Conservation (phyloP, 1,140 invertebrate genomes). For the Sarcophaga bullata region DNA sequence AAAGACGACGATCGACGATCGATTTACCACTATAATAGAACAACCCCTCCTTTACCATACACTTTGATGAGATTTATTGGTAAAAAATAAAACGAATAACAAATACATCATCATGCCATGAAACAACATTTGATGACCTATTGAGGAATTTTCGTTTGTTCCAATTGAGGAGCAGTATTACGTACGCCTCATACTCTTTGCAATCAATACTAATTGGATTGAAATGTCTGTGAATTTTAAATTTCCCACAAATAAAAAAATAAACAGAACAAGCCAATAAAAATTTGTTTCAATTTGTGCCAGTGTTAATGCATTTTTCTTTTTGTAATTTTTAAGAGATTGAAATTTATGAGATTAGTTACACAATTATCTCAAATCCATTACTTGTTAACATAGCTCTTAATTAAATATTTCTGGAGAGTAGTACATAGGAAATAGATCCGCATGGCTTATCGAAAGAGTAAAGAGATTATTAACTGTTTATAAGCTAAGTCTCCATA, state of each 20-base stretch:
- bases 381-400: no score
- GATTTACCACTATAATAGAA: neutral
- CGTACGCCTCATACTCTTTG: neutral
- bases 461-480: no score
- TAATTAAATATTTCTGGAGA: no score
- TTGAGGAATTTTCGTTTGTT: slow-evolving; percentile 31
- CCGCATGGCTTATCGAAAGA: no score
- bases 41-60: neutral
- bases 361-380: no score
- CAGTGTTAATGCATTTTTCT: no score
- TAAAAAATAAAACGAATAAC: slow-evolving; percentile 6
- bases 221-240: slow-evolving; percentile 21
- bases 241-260: slow-evolving; percentile 17
- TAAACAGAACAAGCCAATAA: neutral
- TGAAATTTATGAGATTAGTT: no score
- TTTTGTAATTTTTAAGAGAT: no score
- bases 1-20: neutral
- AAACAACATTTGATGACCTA: slow-evolving; percentile 30
- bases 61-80: slow-evolving; percentile 26
- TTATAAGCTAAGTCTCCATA: no score
- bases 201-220: neutral
- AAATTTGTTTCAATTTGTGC: no score
- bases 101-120: slow-evolving; percentile 4
- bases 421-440: no score
- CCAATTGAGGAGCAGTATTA: slow-evolving; percentile 37